A percentile compares a stretch with the other conserved stretches of the same genome.
These are phyloP conservation scores for Nasonia oneida DNA, from an alignment of 2,888 invertebrate species.

Conservation along the genomic window DNA sequence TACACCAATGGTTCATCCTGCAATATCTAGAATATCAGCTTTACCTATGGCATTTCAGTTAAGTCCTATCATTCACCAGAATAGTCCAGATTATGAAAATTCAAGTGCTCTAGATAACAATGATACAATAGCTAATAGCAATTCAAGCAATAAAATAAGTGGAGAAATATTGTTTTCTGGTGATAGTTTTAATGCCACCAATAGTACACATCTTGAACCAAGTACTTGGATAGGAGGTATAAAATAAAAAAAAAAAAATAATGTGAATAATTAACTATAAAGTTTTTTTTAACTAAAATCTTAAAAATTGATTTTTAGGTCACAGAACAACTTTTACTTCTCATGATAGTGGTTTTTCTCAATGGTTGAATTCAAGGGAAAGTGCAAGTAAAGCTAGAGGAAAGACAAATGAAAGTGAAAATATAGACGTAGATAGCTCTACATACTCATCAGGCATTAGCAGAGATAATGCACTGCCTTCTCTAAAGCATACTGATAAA, in stretches of 20 bases:
- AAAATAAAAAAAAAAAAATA: conserved; percentile 67
- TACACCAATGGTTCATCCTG: conserved; percentile 75
- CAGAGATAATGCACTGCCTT: conserved; percentile 73
- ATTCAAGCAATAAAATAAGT: conserved; percentile 55
- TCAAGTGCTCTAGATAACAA: conserved; percentile 65
- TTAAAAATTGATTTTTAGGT: conserved; percentile 27
- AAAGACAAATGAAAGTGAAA: conserved; percentile 65
- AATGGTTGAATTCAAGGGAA: conserved; percentile 73
- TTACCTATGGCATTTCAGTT: conserved; percentile 76
- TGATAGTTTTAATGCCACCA: conserved; percentile 76
- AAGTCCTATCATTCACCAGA: conserved; percentile 76
- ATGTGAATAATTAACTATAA: background rate
- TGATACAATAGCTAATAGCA: conserved; percentile 54
- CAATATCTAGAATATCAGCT: conserved; percentile 71
- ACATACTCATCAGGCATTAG: conserved; percentile 68
- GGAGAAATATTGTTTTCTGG: conserved; percentile 78
- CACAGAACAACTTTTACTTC: conserved; percentile 60
- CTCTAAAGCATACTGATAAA: conserved; percentile 75
- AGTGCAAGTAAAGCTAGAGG: conserved; percentile 58
- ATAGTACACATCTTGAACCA: conserved; percentile 83
- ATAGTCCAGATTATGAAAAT: conserved; percentile 68
- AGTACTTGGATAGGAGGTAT: conserved; percentile 85
- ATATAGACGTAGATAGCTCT: conserved; percentile 66
- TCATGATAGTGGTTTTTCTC: conserved; percentile 75
- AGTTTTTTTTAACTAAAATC: background rate